Conservation (phyloP, 2,888 invertebrate species). For the Arge pagana region DNA sequence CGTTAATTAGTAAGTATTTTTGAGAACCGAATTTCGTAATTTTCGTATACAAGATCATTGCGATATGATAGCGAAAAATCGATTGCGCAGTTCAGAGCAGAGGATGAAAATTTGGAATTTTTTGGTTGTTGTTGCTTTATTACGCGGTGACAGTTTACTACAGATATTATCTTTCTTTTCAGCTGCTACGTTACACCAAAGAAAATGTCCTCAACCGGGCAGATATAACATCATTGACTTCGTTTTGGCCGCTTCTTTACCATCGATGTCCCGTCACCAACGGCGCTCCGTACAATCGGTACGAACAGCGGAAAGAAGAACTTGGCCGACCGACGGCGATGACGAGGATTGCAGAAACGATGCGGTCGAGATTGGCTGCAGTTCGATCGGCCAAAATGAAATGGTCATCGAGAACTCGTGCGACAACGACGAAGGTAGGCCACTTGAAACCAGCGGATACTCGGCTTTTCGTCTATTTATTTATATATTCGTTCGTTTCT, state of each 20-base stretch:
- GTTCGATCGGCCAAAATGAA: slow-evolving; percentile 49
- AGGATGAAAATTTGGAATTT: too few relatives aligned
- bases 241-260: slow-evolving; percentile 42
- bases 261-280: slow-evolving; percentile 38
- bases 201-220: slow-evolving; percentile 72
- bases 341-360: slow-evolving; percentile 47
- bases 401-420: slow-evolving; percentile 52
- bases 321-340: slow-evolving; percentile 36
- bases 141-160: slow-evolving; percentile 11
- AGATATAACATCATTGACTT: slow-evolving; percentile 66
- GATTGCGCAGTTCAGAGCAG: too few relatives aligned
- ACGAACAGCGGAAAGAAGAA: slow-evolving; percentile 34
- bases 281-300: slow-evolving; percentile 35
- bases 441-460: neutral
- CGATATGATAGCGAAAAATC: too few relatives aligned
- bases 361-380: slow-evolving; percentile 52
- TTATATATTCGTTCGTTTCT: slow-evolving; percentile 1
- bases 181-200: slow-evolving; percentile 68
- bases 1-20: slow-evolving; percentile 68
- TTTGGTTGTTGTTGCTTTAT: too few relatives aligned
- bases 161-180: slow-evolving; percentile 45
- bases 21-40: slow-evolving; percentile 12
- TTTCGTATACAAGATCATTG: slow-evolving; percentile 10
- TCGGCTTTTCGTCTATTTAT: neutral
- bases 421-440: slow-evolving; percentile 46